phyloP scores from a whole-genome alignment of 2,888 invertebrate species.

The Ectemnius lituratus region DNA sequence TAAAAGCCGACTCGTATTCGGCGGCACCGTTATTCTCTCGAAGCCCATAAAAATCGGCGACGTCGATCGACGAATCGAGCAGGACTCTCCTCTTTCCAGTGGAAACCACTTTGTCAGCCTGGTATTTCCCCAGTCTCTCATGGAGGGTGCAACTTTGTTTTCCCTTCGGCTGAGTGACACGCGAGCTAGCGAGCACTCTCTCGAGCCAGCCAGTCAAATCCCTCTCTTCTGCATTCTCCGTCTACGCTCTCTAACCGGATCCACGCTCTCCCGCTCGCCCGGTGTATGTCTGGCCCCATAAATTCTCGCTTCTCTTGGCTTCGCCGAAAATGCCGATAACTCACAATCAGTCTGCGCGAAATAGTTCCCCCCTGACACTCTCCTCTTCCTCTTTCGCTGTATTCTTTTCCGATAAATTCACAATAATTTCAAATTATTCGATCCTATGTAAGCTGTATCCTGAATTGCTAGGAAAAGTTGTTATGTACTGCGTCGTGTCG shows the following conservation, averaged over 20 bases:
- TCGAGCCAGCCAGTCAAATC: neutral
- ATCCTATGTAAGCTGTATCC: neutral
- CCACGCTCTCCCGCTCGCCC: neutral
- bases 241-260: neutral
- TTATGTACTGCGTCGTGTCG: constrained; percentile 32
- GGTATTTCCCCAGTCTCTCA: neutral
- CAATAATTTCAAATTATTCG: constrained; percentile 1
- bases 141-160: constrained; percentile 12
- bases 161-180: neutral
- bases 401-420: neutral
- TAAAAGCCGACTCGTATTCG: constrained; percentile 41
- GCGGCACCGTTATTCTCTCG: constrained; percentile 29
- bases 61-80: constrained; percentile 31
- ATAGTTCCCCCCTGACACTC: neutral
- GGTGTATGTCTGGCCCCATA: neutral
- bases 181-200: neutral
- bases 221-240: neutral
- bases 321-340: constrained; percentile 41
- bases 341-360: constrained; percentile 39
- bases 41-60: constrained; percentile 42
- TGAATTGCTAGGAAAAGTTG: constrained; percentile 24
- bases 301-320: constrained; percentile 8
- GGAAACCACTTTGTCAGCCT: constrained; percentile 23
- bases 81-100: constrained; percentile 27
- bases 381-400: neutral